phyloP scores from a whole-genome alignment of 2,888 invertebrate genomes.

The Polydesmus complanatus region DNA sequence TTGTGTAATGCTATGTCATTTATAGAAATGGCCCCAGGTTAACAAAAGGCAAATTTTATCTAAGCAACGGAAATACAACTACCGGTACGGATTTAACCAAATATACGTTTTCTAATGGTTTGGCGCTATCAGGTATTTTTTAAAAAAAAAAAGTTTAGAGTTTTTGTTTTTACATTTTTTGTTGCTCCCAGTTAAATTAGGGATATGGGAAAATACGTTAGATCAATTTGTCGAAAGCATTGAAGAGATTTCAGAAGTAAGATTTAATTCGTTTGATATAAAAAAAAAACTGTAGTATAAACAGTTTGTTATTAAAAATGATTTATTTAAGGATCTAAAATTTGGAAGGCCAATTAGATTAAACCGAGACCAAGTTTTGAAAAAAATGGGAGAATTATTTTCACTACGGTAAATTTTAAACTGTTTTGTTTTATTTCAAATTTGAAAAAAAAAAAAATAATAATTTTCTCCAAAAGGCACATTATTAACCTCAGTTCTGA shows the following conservation, averaged over 20 bases:
- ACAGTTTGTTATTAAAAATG: background rate
- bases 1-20: slow-evolving; percentile 8
- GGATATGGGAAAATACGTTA: slow-evolving; percentile 81
- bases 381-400: slow-evolving; percentile 75
- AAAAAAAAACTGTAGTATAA: slow-evolving; percentile 6
- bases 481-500: slow-evolving; percentile 86
- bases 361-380: slow-evolving; percentile 53
- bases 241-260: slow-evolving; percentile 54
- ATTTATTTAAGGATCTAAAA: slow-evolving; percentile 48
- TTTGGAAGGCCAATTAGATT: slow-evolving; percentile 54
- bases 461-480: too few species aligned
- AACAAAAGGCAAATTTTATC: slow-evolving; percentile 37
- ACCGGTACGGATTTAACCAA: slow-evolving; percentile 65
- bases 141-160: background rate
- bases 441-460: too few species aligned
- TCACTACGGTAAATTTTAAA: slow-evolving; percentile 47
- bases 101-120: slow-evolving; percentile 87
- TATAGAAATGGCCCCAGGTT: slow-evolving; percentile 35
- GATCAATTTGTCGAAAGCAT: slow-evolving; percentile 71
- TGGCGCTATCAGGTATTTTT: slow-evolving; percentile 55
- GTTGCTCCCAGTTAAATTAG: slow-evolving; percentile 56
- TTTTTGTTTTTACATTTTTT: slow-evolving; percentile 9
- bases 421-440: too few species aligned
- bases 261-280: background rate
- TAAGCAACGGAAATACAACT: too few species aligned